Conservation (phyloP, 2,797 vertebrate species). For the Mustela erminea region DNA sequence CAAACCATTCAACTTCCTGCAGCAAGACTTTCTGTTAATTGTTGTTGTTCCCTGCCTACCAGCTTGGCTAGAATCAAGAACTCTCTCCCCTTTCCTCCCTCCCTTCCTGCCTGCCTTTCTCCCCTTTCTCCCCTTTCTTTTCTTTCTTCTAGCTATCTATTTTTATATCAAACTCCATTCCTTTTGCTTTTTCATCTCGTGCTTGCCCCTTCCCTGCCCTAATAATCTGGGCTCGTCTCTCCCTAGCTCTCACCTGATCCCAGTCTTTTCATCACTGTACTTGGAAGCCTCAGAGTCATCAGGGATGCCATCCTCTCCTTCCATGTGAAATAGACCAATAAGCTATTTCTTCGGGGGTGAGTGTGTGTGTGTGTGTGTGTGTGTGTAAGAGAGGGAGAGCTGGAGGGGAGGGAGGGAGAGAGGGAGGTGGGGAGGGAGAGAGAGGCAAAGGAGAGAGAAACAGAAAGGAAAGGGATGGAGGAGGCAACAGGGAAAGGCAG, state of each 20-base stretch:
- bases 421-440: no score
- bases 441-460: neutral
- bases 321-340: neutral
- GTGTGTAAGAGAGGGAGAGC: neutral
- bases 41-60: neutral
- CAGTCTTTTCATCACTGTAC: neutral
- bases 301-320: neutral
- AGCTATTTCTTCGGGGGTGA: neutral
- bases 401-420: accelerated
- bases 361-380: neutral
- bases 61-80: neutral
- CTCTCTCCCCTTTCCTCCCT: neutral
- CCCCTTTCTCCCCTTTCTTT: no score
- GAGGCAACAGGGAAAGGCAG: no score
- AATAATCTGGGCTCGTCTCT: neutral
- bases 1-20: neutral
- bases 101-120: neutral
- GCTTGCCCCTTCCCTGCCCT: neutral
- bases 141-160: neutral
- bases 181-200: neutral
- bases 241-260: neutral
- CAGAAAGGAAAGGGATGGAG: neutral
- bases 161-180: neutral
- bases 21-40: slow-evolving; percentile 42
- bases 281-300: neutral